These are phyloP conservation scores for Rhaphigaster nebulosa DNA, from an alignment of 2,888 invertebrate species.

Conservation along the genomic window DNA sequence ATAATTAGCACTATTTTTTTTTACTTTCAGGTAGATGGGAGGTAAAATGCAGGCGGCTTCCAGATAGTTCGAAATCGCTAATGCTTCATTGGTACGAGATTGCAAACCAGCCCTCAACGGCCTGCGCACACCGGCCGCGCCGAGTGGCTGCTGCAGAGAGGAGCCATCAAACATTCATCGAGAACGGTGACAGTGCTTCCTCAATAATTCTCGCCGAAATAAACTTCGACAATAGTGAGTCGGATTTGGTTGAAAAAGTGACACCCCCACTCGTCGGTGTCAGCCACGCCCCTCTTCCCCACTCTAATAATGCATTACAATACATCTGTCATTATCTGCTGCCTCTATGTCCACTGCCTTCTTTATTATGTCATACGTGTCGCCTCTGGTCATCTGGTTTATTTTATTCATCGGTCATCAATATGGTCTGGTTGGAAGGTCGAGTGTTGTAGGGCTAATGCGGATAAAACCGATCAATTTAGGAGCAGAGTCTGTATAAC, in stretches of 20 bases:
- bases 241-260: conserved; percentile 42
- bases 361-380: conserved; percentile 9
- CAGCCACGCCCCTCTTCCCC: neutral
- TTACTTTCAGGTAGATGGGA: neutral
- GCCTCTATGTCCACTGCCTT: conserved; percentile 5
- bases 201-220: conserved; percentile 46
- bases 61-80: no score
- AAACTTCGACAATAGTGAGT: conserved; percentile 26
- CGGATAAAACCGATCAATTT: neutral
- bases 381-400: conserved; percentile 11
- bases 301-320: conserved; percentile 40
- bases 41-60: no score
- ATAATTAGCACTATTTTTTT: neutral
- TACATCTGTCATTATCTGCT: conserved; percentile 35
- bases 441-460: neutral
- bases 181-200: conserved; percentile 28
- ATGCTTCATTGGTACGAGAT: neutral
- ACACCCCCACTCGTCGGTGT: conserved; percentile 42
- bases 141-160: neutral
- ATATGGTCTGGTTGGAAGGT: neutral
- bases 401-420: conserved; percentile 10
- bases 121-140: neutral
- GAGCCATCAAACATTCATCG: conserved; percentile 9
- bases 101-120: no score
- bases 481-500: neutral